These are phyloP conservation scores for Busseola fusca DNA, from an alignment of 2,888 invertebrate species.

Conservation along the genomic window DNA sequence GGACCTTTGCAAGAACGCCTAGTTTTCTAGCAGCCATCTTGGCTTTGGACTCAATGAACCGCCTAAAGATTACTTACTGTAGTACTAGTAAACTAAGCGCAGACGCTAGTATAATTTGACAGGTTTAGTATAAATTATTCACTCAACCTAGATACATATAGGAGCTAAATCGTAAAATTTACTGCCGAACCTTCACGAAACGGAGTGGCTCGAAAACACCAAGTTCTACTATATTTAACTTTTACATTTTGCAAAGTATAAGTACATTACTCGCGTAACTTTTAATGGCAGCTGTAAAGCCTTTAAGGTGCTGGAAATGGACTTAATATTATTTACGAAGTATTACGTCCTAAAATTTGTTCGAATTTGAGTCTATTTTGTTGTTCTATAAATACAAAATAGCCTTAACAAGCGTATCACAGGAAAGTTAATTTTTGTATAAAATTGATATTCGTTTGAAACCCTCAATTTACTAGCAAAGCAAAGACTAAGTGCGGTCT, in stretches of 20 bases:
- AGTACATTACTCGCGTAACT: constrained; percentile 39
- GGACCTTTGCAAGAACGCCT: too few relatives aligned
- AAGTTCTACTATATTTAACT: constrained; percentile 46
- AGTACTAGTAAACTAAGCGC: neutral
- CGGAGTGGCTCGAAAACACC: constrained; percentile 21
- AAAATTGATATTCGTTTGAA: neutral
- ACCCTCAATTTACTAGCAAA: neutral
- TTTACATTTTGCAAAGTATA: constrained; percentile 52
- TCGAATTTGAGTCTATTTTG: constrained; percentile 4
- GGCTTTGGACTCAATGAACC: too few relatives aligned
- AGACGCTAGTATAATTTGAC: neutral
- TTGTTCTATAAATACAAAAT: neutral
- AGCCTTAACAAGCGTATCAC: too few relatives aligned
- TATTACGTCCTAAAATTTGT: constrained; percentile 3
- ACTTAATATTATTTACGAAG: constrained; percentile 40
- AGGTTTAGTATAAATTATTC: constrained; percentile 12
- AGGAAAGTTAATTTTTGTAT: too few relatives aligned
- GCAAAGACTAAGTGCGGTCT: neutral
- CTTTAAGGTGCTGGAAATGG: constrained; percentile 20
- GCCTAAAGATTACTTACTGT: neutral
- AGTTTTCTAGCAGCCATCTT: too few relatives aligned
- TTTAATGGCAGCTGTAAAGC: constrained; percentile 49
- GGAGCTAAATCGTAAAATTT: constrained; percentile 43
- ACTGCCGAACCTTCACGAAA: constrained; percentile 23
- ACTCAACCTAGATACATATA: constrained; percentile 5